phyloP scores from a whole-genome alignment of 1,140 invertebrate species.

The Drosophila truncata region DNA sequence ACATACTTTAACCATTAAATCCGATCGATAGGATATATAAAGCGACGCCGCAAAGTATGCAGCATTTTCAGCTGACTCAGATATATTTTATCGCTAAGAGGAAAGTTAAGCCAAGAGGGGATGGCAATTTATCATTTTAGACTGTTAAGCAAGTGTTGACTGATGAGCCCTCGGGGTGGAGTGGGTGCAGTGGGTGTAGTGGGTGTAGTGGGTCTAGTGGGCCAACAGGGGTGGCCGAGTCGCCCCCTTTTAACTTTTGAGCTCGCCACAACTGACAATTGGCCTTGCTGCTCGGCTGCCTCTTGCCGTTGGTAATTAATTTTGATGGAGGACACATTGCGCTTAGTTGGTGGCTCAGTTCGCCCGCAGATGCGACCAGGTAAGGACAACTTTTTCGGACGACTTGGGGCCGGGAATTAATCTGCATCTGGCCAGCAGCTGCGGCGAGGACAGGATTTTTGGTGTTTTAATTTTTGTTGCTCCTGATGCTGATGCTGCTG shows the following conservation, averaged over 20 bases:
- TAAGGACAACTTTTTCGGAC: slow-evolving; percentile 63
- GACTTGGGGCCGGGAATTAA: slow-evolving; percentile 62
- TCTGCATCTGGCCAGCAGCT: slow-evolving; percentile 63
- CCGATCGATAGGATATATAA: slow-evolving; percentile 11
- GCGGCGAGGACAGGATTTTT: slow-evolving; percentile 53
- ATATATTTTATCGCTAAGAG: slow-evolving; percentile 23
- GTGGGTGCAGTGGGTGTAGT: neutral
- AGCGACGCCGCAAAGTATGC: slow-evolving; percentile 62
- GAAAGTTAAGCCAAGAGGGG: slow-evolving; percentile 15
- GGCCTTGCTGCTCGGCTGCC: slow-evolving; percentile 63
- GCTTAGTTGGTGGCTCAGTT: slow-evolving; percentile 72
- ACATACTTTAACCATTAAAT: neutral
- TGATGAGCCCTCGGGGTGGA: slow-evolving; percentile 47
- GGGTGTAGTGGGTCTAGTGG: slow-evolving; percentile 9
- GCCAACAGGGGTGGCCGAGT: slow-evolving; percentile 35
- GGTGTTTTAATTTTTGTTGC: slow-evolving; percentile 65
- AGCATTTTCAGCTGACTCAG: slow-evolving; percentile 34
- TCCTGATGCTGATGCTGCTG: slow-evolving; percentile 20
- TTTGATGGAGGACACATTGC: slow-evolving; percentile 83
- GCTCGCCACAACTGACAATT: slow-evolving; percentile 62
- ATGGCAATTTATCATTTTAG: slow-evolving; percentile 72
- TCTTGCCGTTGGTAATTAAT: slow-evolving; percentile 78
- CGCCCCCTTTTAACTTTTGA: slow-evolving; percentile 83
- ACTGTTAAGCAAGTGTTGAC: slow-evolving; percentile 67
- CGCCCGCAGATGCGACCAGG: slow-evolving; percentile 61